Evolutionary conservation across 2,888 invertebrate genomes (phyloP).

Genomic region (Galeruca laticollis): DNA sequence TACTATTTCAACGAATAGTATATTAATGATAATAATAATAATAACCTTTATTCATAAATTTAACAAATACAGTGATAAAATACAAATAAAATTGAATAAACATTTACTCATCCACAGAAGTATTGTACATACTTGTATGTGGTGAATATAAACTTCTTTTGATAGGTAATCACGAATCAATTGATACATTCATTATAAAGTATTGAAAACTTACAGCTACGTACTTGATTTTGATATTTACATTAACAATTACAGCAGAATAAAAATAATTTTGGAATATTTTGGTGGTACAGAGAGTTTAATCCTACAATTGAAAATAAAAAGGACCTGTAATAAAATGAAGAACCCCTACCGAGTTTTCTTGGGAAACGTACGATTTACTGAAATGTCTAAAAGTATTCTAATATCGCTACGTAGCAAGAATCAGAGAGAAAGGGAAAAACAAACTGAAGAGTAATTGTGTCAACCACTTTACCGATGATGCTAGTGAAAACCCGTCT

Average conservation of each 20-base stretch:
- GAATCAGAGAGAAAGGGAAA: slow-evolving; percentile 45
- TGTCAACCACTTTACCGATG: slow-evolving; percentile 54
- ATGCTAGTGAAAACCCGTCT: slow-evolving; percentile 20
- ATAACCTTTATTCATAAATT: too few relatives aligned
- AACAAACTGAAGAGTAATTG: slow-evolving; percentile 56
- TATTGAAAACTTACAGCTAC: too few relatives aligned
- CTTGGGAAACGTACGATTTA: slow-evolving; percentile 48
- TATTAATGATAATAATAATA: too few relatives aligned
- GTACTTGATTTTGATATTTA: too few relatives aligned
- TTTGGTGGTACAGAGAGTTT: slow-evolving; percentile 23
- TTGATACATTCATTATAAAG: too few relatives aligned
- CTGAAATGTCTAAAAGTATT: slow-evolving; percentile 48
- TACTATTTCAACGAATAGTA: too few relatives aligned
- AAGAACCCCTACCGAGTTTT: slow-evolving; percentile 46
- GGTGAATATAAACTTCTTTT: too few relatives aligned
- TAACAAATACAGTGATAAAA: too few relatives aligned
- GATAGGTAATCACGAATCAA: too few relatives aligned
- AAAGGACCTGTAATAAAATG: slow-evolving; percentile 40
- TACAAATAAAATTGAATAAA: too few relatives aligned
- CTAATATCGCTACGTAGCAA: slow-evolving; percentile 45
- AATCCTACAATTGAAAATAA: slow-evolving; percentile 29
- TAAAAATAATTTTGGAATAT: background rate
- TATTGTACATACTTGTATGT: too few relatives aligned
- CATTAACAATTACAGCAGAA: background rate
- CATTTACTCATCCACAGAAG: too few relatives aligned